phyloP scores from a whole-genome alignment of 2,113 vertebrate species.

The Sterrhoptilus dennistouni region DNA sequence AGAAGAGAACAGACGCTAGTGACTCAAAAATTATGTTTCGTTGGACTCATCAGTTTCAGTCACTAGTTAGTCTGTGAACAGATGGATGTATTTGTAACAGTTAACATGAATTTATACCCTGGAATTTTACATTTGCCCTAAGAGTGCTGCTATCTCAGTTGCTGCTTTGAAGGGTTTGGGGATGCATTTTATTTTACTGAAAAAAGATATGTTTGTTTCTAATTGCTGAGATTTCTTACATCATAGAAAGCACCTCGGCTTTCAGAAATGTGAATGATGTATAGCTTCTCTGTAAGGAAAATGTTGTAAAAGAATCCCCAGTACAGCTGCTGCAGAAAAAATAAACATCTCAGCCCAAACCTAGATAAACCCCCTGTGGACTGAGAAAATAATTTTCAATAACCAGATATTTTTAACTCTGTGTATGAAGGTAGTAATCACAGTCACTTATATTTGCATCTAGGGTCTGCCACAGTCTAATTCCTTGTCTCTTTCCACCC shows the following conservation, averaged over 20 bases:
- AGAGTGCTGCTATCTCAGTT: background rate
- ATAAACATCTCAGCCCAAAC: constrained; percentile 20
- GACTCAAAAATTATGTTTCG: constrained; percentile 42
- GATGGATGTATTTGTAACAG: constrained; percentile 51
- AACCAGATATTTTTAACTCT: constrained; percentile 53
- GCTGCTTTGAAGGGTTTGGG: background rate
- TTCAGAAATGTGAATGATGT: background rate
- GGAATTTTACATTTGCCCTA: constrained; percentile 4
- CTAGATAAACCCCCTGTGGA: constrained; percentile 20
- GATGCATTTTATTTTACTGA: background rate
- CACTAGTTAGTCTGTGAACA: constrained; percentile 42
- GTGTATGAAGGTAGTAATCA: background rate
- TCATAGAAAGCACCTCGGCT: background rate
- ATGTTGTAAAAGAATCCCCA: constrained; percentile 14
- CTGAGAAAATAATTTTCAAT: constrained; percentile 54
- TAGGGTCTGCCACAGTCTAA: background rate
- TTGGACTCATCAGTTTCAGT: constrained; percentile 49
- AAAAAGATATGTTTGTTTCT: background rate
- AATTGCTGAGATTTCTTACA: constrained; percentile 19
- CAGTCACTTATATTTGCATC: background rate
- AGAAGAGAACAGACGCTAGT: constrained; percentile 5
- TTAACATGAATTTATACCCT: constrained; percentile 23
- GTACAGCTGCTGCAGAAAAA: constrained; percentile 23
- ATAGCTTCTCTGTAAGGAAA: background rate
- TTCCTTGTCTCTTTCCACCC: background rate